phyloP scores from a whole-genome alignment of 2,888 invertebrate genomes.

The Drosophila kuntzei region DNA sequence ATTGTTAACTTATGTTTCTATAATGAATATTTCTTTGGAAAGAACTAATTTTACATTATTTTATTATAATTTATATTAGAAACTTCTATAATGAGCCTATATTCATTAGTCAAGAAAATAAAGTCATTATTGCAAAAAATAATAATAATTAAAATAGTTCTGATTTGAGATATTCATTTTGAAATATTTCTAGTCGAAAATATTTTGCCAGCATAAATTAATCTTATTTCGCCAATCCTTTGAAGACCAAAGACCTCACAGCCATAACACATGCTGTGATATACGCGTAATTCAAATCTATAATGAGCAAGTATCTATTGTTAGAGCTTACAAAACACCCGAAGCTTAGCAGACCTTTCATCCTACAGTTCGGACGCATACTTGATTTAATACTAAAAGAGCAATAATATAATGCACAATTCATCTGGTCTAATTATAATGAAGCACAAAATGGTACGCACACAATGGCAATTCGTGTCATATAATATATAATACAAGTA shows the following conservation, averaged over 20 bases:
- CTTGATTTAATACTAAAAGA: constrained; percentile 28
- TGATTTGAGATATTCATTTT: too few relatives aligned
- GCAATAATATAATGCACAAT: constrained; percentile 52
- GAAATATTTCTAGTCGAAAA: background rate
- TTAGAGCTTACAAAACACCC: background rate
- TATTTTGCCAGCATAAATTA: background rate
- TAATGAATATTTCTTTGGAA: background rate
- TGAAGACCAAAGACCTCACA: background rate
- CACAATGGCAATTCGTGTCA: constrained; percentile 43
- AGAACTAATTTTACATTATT: background rate
- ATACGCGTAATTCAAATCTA: background rate
- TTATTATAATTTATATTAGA: too few relatives aligned
- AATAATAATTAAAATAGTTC: too few relatives aligned
- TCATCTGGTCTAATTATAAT: constrained; percentile 44
- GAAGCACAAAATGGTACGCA: constrained; percentile 46
- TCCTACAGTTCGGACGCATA: background rate
- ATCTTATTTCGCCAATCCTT: background rate
- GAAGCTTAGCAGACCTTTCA: constrained; percentile 21
- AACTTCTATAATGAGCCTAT: too few relatives aligned
- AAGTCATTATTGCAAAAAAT: too few relatives aligned
- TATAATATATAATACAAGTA: constrained; percentile 1
- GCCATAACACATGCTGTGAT: background rate
- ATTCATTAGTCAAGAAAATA: too few relatives aligned
- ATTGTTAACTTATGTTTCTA: too few relatives aligned
- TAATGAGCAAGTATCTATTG: constrained; percentile 9